Base-by-base conservation (phyloP, 2,888 invertebrate species). In the Himalopsyche anomala region DNA sequence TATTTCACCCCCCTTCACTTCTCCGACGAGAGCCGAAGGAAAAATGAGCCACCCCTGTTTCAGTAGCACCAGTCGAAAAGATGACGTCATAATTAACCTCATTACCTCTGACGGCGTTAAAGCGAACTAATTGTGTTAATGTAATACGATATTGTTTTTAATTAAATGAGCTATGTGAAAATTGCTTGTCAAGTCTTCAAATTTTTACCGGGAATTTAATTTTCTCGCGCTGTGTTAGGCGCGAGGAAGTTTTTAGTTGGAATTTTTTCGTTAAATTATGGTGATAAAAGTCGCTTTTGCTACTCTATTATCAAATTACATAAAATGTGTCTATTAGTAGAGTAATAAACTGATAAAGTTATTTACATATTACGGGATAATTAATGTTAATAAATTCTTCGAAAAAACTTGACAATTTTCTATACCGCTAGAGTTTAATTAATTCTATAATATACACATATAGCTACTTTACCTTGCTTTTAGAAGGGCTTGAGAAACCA, bases 91-190 rank as follows among this genome's bases (percentile, higher is more conserved):
- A 86, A 88, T 88, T 88, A 88, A 88, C 88, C 88, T 88, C 87
- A 88, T 88, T 88, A 88, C 87, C 84, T 80, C 85, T 56, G 85
- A 82, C 87, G 85, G 86, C 85, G 88, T 85, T 85, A 85, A 87
- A 85, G 85, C 87, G 86, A 85, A 86, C 87, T 88, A 88, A 88
- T 88, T 88, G 87, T 85, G 82, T 88, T 87, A 87, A 81, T 87
- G 88, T 87, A 88, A 88, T 87, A 83, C 88, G 87, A 88, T 88
- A 88, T 88, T 88, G 88, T 88, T 88, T 88, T 88, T 88, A 88
- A 88, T 88, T 88, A 88, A 87, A 88, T 88, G 87, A 88, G 84
- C 84, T 85, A 80, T 86, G 85, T 79, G 85, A 79, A 85, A 88
- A 84, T 86, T 79, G 84, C 82, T 69, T 86, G 87, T 84, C 87